Percentiles rank a stretch among this genome's conserved stretches.
phyloP scores from a whole-genome alignment of 2,888 invertebrate genomes.

The Drosophila paranaensis region DNA sequence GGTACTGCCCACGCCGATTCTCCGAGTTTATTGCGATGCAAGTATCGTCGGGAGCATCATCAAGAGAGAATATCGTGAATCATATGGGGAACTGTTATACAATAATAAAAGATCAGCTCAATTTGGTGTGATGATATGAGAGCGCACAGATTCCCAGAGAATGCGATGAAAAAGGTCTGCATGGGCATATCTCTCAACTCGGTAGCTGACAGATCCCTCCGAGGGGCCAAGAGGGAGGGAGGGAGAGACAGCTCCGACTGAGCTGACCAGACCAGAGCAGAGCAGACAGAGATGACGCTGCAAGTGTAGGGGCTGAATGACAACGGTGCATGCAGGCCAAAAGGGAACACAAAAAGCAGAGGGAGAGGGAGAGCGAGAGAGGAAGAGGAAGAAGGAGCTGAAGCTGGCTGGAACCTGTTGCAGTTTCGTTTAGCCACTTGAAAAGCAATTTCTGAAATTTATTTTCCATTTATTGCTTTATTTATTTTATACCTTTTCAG shows the following conservation, averaged over 20 bases:
- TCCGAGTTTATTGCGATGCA: neutral
- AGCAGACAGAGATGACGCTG: slow-evolving; percentile 54
- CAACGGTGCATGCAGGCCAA: slow-evolving; percentile 8
- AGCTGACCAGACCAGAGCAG: slow-evolving; percentile 25
- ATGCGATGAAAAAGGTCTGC: slow-evolving; percentile 37
- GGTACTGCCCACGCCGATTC: slow-evolving; percentile 1
- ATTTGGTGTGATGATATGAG: slow-evolving; percentile 16
- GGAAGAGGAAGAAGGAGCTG: neutral
- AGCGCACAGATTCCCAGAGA: slow-evolving; percentile 10
- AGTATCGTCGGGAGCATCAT: neutral
- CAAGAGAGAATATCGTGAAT: slow-evolving; percentile 4
- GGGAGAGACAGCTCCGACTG: slow-evolving; percentile 7
- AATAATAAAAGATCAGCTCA: slow-evolving; percentile 28
- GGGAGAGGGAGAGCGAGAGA: neutral
- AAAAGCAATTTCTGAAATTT: slow-evolving; percentile 74
- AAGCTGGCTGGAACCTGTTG: slow-evolving; percentile 44
- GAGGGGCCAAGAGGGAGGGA: neutral
- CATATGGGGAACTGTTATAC: slow-evolving; percentile 22
- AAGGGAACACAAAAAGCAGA: slow-evolving; percentile 16
- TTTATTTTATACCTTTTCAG: slow-evolving; percentile 62
- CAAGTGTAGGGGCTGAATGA: slow-evolving; percentile 34
- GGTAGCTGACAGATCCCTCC: slow-evolving; percentile 40
- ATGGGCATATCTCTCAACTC: slow-evolving; percentile 38
- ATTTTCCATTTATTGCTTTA: slow-evolving; percentile 78
- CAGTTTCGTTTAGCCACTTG: slow-evolving; percentile 68